phyloP scores from a whole-genome alignment of 2,113 vertebrate genomes.

The Plestiodon gilberti region DNA sequence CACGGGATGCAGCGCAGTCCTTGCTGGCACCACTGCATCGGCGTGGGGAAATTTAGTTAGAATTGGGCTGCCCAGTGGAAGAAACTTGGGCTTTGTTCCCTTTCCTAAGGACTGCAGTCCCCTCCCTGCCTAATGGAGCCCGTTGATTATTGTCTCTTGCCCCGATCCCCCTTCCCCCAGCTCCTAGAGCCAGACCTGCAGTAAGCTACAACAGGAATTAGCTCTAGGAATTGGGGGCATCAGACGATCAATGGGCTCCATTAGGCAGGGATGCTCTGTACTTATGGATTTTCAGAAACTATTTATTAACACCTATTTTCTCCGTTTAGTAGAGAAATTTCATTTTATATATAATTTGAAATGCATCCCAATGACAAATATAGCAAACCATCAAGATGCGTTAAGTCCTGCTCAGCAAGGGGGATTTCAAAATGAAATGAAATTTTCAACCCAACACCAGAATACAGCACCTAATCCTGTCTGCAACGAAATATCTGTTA shows the following conservation, averaged over 20 bases:
- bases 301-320: not conserved
- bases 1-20: no score
- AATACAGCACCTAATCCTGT: not conserved
- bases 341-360: not conserved
- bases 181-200: no score
- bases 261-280: no score
- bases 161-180: no score
- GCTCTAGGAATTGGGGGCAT: no score
- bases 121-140: no score
- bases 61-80: no score
- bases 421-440: constrained; percentile 10
- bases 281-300: not conserved
- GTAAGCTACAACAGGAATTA: no score
- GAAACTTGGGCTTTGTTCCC: not conserved
- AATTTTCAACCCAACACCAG: not conserved
- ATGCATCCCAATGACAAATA: not conserved
- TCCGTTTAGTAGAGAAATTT: not conserved
- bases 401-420: not conserved
- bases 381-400: not conserved
- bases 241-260: no score
- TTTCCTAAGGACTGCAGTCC: not conserved
- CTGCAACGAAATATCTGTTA: not conserved
- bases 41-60: no score
- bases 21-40: no score
- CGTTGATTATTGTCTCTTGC: no score